A percentile compares a stretch with the other conserved stretches of the same genome.
These are phyloP conservation scores for Macroglossus sobrinus DNA, from an alignment of 2,113 vertebrate species.

Conservation along the genomic window DNA sequence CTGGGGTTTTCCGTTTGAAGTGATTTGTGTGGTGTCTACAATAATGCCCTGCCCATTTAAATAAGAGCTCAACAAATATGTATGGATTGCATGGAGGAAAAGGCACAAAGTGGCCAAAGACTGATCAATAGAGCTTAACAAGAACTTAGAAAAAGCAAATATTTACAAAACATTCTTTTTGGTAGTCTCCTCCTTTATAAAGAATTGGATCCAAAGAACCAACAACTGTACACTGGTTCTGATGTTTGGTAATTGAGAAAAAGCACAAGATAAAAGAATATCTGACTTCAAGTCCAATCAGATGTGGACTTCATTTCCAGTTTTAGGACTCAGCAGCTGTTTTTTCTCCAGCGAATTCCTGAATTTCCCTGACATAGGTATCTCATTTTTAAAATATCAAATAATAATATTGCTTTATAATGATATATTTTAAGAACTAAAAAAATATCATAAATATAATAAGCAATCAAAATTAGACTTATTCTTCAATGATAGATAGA, in stretches of 20 bases:
- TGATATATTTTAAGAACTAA: not conserved
- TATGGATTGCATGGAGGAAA: not conserved
- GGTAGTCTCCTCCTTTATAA: not conserved
- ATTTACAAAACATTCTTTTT: not conserved
- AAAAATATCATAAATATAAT: not conserved
- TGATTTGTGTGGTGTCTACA: not conserved
- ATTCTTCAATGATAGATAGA: not conserved
- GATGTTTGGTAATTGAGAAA: not conserved
- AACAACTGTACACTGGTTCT: not conserved
- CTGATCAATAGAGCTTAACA: not conserved
- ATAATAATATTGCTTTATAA: not conserved
- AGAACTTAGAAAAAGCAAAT: not conserved
- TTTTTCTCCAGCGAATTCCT: not conserved
- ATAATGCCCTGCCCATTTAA: not conserved
- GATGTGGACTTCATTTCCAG: not conserved
- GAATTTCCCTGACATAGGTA: not conserved
- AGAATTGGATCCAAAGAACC: not conserved
- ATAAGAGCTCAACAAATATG: not conserved
- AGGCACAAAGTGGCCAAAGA: not conserved
- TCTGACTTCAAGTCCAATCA: constrained; percentile 6
- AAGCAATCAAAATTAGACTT: constrained; percentile 12
- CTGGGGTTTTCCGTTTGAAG: not conserved
- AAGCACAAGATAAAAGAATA: not conserved
- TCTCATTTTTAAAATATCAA: not conserved
- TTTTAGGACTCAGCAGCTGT: not conserved